Percentiles rank a stretch among this genome's conserved stretches.
Evolutionary conservation across 2,113 vertebrate species (phyloP).

Genomic region (Symphodus melops): DNA sequence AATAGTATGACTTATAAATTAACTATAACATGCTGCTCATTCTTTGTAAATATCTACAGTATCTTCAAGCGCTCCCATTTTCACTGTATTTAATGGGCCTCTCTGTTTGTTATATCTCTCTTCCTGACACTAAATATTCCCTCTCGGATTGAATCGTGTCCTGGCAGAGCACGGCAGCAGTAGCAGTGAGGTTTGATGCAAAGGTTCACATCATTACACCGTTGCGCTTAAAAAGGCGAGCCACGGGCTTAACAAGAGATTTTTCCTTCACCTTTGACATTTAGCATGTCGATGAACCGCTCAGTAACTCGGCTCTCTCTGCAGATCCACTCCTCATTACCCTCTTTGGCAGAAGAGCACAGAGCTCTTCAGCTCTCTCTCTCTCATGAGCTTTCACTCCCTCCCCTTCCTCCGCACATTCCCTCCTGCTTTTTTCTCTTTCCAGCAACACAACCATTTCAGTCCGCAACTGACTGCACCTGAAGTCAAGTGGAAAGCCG

Average conservation of each 20-base stretch:
- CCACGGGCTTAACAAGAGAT: slow-evolving; percentile 65
- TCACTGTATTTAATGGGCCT: slow-evolving; percentile 25
- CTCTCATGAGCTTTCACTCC: slow-evolving; percentile 38
- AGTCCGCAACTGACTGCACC: slow-evolving; percentile 75
- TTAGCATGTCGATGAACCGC: slow-evolving; percentile 70
- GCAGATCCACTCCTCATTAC: slow-evolving; percentile 72
- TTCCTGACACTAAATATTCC: slow-evolving; percentile 26
- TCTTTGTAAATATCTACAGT: slow-evolving; percentile 2
- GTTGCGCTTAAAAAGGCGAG: slow-evolving; percentile 47
- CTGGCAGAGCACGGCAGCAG: slow-evolving; percentile 21
- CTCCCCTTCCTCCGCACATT: neutral
- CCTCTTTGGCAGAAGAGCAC: slow-evolving; percentile 67
- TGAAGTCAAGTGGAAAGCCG: slow-evolving; percentile 79
- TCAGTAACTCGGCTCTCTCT: slow-evolving; percentile 43
- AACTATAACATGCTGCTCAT: slow-evolving; percentile 11
- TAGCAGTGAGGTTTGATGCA: slow-evolving; percentile 38
- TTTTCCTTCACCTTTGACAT: slow-evolving; percentile 74
- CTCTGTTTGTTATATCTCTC: slow-evolving; percentile 34
- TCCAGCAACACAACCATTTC: slow-evolving; percentile 61
- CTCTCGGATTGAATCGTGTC: slow-evolving; percentile 13
- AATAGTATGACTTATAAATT: neutral
- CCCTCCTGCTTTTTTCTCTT: slow-evolving; percentile 32
- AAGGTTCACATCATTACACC: slow-evolving; percentile 59
- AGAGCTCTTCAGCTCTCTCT: slow-evolving; percentile 36
- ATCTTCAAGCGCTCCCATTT: slow-evolving; percentile 24